phyloP scores from a whole-genome alignment of 2,113 vertebrate species.

The Anseranas semipalmata region DNA sequence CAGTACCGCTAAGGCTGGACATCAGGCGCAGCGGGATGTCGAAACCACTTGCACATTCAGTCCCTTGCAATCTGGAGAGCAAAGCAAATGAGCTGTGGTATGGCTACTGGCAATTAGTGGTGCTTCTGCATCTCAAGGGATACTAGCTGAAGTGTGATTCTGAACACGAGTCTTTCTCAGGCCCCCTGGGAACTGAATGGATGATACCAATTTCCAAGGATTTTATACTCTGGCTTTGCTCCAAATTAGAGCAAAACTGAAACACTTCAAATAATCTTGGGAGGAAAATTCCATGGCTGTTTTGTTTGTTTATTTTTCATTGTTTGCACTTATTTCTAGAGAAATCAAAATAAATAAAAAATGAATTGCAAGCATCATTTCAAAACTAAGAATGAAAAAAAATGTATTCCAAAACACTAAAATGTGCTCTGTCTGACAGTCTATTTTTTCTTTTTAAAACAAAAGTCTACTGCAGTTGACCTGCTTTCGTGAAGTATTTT shows the following conservation, averaged over 20 bases:
- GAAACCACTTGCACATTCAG: not conserved
- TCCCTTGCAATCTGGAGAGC: not conserved
- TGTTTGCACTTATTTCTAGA: not conserved
- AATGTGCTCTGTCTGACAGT: constrained; percentile 2
- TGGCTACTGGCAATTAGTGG: not conserved
- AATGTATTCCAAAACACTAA: not conserved
- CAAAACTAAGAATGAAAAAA: not conserved
- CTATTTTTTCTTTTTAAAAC: not conserved
- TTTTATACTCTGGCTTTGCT: constrained; percentile 31
- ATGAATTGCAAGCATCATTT: not conserved
- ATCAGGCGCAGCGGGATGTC: rapidly evolving
- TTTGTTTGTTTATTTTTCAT: not conserved
- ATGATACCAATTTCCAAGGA: constrained; percentile 35
- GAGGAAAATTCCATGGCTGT: constrained; percentile 6
- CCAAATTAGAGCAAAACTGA: constrained; percentile 40
- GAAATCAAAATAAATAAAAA: not conserved
- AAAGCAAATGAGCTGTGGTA: not conserved
- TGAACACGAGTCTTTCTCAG: not conserved
- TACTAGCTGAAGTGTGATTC: not conserved
- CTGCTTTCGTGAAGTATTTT: constrained; percentile 44
- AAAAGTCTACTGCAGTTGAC: constrained; percentile 27
- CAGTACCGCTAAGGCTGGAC: not conserved
- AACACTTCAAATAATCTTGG: constrained; percentile 14
- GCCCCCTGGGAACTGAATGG: not conserved
- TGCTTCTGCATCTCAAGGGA: constrained; percentile 14